Evolutionary conservation across 37 sponge, comb jelly and placozoan genomes (phyloP).

Genomic region (Beroe ovata): DNA sequence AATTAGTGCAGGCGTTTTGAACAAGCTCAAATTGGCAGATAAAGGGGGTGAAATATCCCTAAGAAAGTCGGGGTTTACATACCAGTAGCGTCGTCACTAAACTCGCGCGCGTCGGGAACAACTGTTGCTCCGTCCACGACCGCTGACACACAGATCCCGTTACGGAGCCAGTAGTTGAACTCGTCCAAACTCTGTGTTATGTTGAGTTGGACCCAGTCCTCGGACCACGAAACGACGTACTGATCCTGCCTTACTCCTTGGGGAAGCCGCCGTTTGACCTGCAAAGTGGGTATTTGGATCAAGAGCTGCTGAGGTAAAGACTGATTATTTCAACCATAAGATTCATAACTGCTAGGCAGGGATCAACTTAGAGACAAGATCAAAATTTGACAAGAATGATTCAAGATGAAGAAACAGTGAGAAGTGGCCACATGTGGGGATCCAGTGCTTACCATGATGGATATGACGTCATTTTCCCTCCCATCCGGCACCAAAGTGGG

Average conservation of each 20-base stretch:
- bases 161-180: slow-evolving; percentile 8
- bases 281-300: too few species aligned
- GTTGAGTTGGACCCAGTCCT: slow-evolving; percentile 49
- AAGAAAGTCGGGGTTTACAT: neutral
- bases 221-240: slow-evolving; percentile 15
- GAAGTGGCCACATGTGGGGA: too few species aligned
- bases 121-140: neutral
- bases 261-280: slow-evolving; percentile 7
- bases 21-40: too few species aligned
- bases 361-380: neutral
- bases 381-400: too few species aligned
- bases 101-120: neutral
- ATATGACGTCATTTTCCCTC: neutral
- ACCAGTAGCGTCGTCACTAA: slow-evolving; percentile 25
- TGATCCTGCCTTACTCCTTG: slow-evolving; percentile 23
- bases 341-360: neutral
- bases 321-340: too few species aligned
- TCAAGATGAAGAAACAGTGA: too few species aligned
- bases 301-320: neutral
- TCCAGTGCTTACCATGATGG: slow-evolving; percentile 15
- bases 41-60: too few species aligned
- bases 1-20: too few species aligned
- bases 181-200: slow-evolving; percentile 48
- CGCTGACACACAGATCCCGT: slow-evolving; percentile 22
- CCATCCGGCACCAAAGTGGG: neutral